A percentile compares a stretch with the other conserved stretches of the same genome.
Evolutionary conservation across 2,797 vertebrate genomes (phyloP).

Genomic region (Macrochelys suwanniensis): DNA sequence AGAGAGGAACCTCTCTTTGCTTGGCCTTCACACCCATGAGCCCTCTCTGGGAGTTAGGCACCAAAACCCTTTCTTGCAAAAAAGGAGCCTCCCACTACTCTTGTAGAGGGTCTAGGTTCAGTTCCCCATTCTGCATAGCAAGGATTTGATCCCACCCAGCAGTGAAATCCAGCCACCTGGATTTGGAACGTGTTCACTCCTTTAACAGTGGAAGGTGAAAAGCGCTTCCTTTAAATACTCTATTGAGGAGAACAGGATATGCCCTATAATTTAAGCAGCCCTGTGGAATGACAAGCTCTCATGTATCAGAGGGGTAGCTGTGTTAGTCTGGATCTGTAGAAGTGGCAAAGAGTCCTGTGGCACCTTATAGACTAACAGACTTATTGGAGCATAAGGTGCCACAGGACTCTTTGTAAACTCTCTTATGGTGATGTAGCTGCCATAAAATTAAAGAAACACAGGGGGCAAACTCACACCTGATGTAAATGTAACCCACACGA

Average conservation of each 20-base stretch:
- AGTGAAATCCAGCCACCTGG: not conserved
- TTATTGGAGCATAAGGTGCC: too few relatives aligned
- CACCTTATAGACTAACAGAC: too few relatives aligned
- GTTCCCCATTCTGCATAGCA: not conserved
- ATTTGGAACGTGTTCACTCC: not conserved
- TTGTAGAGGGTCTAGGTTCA: not conserved
- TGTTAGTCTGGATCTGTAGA: too few relatives aligned
- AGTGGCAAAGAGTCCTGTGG: too few relatives aligned
- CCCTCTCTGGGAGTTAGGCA: too few relatives aligned
- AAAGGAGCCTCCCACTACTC: not conserved
- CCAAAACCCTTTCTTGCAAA: not conserved
- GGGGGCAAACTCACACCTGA: not conserved
- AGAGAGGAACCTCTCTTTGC: not conserved
- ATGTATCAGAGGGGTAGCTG: not conserved
- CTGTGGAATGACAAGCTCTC: not conserved
- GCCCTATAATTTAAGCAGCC: not conserved
- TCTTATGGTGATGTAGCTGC: not conserved
- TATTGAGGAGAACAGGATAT: not conserved
- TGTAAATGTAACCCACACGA: not conserved
- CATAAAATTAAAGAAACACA: not conserved
- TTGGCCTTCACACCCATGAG: not conserved
- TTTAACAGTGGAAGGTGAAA: not conserved
- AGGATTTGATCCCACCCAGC: not conserved
- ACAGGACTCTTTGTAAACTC: too few relatives aligned
- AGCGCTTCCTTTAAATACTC: not conserved